Conservation (phyloP, 2,113 vertebrate species). For the Thermophis baileyi region DNA sequence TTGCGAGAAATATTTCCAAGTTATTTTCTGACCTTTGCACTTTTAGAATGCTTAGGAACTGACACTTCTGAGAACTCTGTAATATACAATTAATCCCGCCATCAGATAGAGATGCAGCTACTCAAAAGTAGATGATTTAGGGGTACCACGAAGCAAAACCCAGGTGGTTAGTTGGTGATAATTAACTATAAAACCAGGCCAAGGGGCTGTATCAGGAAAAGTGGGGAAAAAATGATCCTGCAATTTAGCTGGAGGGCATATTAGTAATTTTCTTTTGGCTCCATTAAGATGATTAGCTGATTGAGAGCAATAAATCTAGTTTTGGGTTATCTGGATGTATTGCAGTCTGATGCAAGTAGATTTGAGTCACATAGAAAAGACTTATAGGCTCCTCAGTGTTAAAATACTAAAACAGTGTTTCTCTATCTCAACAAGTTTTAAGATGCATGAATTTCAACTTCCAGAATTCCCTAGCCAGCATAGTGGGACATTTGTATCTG, state of each 20-base stretch:
- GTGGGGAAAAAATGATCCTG: background rate
- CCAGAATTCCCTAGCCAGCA: background rate
- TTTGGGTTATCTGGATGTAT: background rate
- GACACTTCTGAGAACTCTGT: background rate
- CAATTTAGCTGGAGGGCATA: background rate
- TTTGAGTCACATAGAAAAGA: background rate
- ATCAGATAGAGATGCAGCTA: background rate
- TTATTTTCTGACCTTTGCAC: background rate
- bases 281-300: background rate
- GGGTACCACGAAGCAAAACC: background rate
- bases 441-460: background rate
- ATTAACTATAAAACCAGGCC: background rate
- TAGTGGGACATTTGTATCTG: background rate
- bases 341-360: background rate
- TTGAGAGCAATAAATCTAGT: background rate
- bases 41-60: background rate
- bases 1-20: background rate
- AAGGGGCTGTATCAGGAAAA: background rate
- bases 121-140: background rate
- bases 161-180: background rate
- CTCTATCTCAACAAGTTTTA: background rate
- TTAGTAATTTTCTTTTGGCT: background rate
- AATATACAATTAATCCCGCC: too few relatives aligned
- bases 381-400: background rate
- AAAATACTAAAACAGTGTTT: background rate